Base-by-base conservation (phyloP, 2,888 invertebrate genomes). In the Temnothorax ravouxi region DNA sequence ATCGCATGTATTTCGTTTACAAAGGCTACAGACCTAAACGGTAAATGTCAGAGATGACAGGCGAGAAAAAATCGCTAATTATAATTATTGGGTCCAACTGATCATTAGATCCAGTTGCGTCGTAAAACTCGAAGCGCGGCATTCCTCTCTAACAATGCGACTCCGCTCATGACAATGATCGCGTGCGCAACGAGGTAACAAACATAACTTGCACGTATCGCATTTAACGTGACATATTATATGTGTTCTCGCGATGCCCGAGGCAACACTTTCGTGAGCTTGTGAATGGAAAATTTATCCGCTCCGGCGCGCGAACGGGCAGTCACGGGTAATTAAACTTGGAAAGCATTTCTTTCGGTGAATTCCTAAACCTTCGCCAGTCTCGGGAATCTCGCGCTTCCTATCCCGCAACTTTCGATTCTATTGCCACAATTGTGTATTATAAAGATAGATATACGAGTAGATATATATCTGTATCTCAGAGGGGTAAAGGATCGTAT, bases 61-160 rank as follows among this genome's bases (percentile, higher is more conserved):
- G 13, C 21, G 56, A 34, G 56, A 34, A 34, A 71, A 83, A 69
- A 52, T 54, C 29, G 15, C 41, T 15, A 9, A n/a, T n/a, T 3
- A 21, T 41, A 21, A 41, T 44, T 41, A 64, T 21, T 41, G 9
- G 4, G n/a, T n/a, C n/a, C n/a, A 62, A 38, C n/a, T 62, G 61
- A 61, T 67, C 15, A n/a, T 56, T 50, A 81, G 29, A 52, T 62
- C 18, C 69, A 83, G 34, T 67, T 75, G 74, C 15, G 47, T 82
- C 67, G 61, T 84, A 75, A 69, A 82, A 67, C 38, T 38, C n/a
- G 50, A 25, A 61, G 21, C n/a, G 11, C 8, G 34, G 9, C 62
- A 29, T 56, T 18, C 21, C 25, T 44, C 9, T 44, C 29, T 67
- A 47, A 59, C 34, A 62, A 13, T 34, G n/a, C n/a, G 25, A 69